A percentile compares a stretch with the other conserved stretches of the same genome.
These are phyloP conservation scores for Brachionus asplanchnoidis DNA, from an alignment of 1,140 invertebrate species.

Conservation along the genomic window DNA sequence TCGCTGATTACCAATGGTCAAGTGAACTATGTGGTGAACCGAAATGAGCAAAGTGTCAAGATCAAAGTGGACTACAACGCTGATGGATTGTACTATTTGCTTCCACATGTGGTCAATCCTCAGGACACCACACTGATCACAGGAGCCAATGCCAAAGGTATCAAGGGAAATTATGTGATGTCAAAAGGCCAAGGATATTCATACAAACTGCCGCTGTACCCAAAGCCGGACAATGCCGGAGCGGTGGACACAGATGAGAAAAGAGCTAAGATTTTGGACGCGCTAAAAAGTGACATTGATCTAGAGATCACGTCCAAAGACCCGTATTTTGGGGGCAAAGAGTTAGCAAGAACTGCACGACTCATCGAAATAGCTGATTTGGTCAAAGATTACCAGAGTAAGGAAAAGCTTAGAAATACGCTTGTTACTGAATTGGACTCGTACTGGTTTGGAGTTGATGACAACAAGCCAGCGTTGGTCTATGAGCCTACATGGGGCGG, in stretches of 20 bases:
- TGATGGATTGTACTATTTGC: not conserved
- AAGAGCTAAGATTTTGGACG: not conserved
- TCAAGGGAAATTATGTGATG: not conserved
- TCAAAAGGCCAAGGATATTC: not conserved
- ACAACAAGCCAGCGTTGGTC: not conserved
- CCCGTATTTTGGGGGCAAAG: slow-evolving; percentile 21
- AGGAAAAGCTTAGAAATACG: not conserved
- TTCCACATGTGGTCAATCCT: slow-evolving; percentile 22
- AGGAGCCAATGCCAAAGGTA: slow-evolving; percentile 1
- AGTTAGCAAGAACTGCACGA: not conserved
- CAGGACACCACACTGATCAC: not conserved
- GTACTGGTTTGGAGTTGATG: slow-evolving; percentile 5
- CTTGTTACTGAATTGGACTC: not conserved
- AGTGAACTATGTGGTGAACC: not conserved
- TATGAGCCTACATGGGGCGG: not conserved
- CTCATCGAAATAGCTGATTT: slow-evolving; percentile 32
- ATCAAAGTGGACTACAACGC: slow-evolving; percentile 4
- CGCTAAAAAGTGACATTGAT: not conserved
- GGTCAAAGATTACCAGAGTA: not conserved
- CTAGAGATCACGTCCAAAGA: slow-evolving; percentile 10
- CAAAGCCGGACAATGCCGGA: not conserved
- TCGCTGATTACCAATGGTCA: not conserved
- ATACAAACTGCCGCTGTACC: not conserved
- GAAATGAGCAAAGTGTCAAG: not conserved
- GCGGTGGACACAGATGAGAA: not conserved